A percentile compares a stretch with the other conserved stretches of the same genome.
These are phyloP conservation scores for Malacoctenus gilli DNA, from an alignment of 2,797 vertebrate genomes.

Conservation along the genomic window DNA sequence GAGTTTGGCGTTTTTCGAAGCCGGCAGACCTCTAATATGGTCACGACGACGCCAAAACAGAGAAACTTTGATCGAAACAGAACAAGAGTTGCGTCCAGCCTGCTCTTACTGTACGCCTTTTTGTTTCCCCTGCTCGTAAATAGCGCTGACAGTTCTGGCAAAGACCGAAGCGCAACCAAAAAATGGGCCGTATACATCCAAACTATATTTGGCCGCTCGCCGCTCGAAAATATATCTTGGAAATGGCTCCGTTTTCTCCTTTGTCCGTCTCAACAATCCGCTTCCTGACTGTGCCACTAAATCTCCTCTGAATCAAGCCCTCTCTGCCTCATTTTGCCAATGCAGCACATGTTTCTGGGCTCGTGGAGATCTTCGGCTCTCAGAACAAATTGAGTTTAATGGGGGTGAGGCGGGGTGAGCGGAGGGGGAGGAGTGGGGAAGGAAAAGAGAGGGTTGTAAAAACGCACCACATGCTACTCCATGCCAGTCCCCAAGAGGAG, in stretches of 20 bases:
- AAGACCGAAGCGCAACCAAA: neutral
- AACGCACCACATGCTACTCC: slow-evolving; percentile 59
- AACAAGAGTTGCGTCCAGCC: slow-evolving; percentile 14
- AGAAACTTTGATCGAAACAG: slow-evolving; percentile 28
- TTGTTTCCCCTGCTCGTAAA: slow-evolving; percentile 21
- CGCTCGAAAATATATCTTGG: neutral
- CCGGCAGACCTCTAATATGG: slow-evolving; percentile 55
- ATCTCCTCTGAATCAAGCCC: slow-evolving; percentile 35
- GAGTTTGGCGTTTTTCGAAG: slow-evolving; percentile 50
- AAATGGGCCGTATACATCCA: slow-evolving; percentile 12
- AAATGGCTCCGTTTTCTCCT: slow-evolving; percentile 7
- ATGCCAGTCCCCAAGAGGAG: slow-evolving; percentile 31
- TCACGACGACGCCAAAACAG: slow-evolving; percentile 10
- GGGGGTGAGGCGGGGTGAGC: slow-evolving; percentile 63
- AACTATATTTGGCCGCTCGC: slow-evolving; percentile 15
- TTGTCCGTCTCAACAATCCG: neutral
- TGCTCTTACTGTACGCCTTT: slow-evolving; percentile 8
- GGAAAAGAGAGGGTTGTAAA: slow-evolving; percentile 50
- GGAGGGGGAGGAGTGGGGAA: slow-evolving; percentile 10
- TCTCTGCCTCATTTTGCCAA: slow-evolving; percentile 21
- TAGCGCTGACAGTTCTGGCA: slow-evolving; percentile 5
- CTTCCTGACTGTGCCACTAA: slow-evolving; percentile 22
- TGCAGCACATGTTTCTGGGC: slow-evolving; percentile 57
- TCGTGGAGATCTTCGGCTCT: slow-evolving; percentile 34
- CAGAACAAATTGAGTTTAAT: slow-evolving; percentile 76